Conservation (phyloP, 2,113 vertebrate genomes). For the Falcunculus frontatus region DNA sequence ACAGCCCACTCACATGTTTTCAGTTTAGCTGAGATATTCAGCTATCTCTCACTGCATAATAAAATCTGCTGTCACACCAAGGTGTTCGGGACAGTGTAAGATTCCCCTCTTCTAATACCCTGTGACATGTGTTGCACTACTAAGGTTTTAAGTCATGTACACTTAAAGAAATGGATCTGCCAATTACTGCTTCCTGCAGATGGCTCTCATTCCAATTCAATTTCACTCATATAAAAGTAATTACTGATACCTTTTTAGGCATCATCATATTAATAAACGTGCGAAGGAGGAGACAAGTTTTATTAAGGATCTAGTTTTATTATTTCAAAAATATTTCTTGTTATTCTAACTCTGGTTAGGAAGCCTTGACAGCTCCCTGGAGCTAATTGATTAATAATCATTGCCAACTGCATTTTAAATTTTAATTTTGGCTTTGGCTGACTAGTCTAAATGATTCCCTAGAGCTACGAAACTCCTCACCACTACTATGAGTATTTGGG, state of each 20-base stretch:
- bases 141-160: neutral
- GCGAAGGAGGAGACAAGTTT: neutral
- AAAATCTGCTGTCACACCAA: neutral
- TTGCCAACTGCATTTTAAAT: constrained; percentile 41
- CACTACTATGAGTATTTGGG: neutral
- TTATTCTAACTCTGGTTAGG: constrained; percentile 25
- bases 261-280: neutral
- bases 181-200: neutral
- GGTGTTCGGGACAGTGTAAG: neutral
- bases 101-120: neutral
- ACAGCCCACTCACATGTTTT: neutral
- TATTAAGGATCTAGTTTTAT: constrained; percentile 37
- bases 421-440: constrained; percentile 41
- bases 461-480: neutral
- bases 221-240: constrained; percentile 17
- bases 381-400: constrained; percentile 58
- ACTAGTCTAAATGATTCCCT: constrained; percentile 5
- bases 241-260: neutral
- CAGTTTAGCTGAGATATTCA: neutral
- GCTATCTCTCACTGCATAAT: neutral
- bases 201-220: neutral
- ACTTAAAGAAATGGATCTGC: neutral
- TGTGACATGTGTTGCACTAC: neutral
- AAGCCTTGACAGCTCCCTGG: constrained; percentile 33
- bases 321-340: constrained; percentile 45